Base-by-base conservation (phyloP, 2,888 invertebrate species). In the Serripes groenlandicus region DNA sequence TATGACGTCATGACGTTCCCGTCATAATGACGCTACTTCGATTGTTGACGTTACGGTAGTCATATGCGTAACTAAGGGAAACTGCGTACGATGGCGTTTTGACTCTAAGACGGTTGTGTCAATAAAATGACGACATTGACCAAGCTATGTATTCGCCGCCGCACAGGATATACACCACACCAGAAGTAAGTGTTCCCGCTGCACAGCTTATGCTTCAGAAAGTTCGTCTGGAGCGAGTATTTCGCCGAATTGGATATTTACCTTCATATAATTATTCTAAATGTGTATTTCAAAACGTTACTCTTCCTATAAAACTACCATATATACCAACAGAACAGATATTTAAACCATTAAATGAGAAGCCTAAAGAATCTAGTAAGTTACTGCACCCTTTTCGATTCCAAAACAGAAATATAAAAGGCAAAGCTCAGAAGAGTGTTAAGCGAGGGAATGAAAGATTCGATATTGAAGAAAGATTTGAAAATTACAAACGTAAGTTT, bases 91-190 rank as follows among this genome's bases (percentile, higher is more conserved):
- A n/a, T n/a, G n/a, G n/a, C n/a, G n/a, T n/a, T n/a, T n/a, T n/a
- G n/a, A n/a, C n/a, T n/a, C n/a, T n/a, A n/a, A n/a, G n/a, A n/a
- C n/a, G n/a, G n/a, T n/a, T n/a, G n/a, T n/a, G n/a, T n/a, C n/a
- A n/a, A n/a, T n/a, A 62, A 7, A 34, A 62, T 62, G 62, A 35
- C 62, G 34, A n/a, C 7, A 34, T 35, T 34, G 9, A 34, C 26
- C 49, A 35, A 30, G 30, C 4, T 28, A 83, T 83, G 83, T 81
- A 72, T 60, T 78, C 81, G n/a, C 85, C 85, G n/a, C 58, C 80
- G 35, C 82, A 85, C 28, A 68, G 85, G 30, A 42, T 83, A 28
- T 77, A 83, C 58, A 85, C 62, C 26, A 80, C 82, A 2, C 85
- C 85, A 15, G 85, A 85, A 28, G 34, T 80, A 21, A 82, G 62